Conservation (phyloP, 1,140 invertebrate genomes). For the Littorina saxatilis region DNA sequence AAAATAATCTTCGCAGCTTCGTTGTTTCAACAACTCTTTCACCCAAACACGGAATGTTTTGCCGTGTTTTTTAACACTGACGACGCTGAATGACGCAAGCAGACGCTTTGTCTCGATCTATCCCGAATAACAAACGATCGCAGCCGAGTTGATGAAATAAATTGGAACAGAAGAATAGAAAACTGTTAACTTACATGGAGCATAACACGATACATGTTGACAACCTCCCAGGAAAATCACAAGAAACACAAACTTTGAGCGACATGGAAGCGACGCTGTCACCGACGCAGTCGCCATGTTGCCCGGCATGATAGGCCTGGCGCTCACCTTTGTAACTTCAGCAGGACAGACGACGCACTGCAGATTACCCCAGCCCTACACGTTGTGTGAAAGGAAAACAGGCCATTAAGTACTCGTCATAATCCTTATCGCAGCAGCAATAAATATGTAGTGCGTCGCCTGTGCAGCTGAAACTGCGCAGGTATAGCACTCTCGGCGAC, state of each 20-base stretch:
- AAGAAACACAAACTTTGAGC: background rate
- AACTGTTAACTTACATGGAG: background rate
- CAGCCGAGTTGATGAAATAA: background rate
- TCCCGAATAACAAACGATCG: background rate
- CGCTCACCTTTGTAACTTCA: too few species aligned
- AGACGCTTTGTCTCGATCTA: background rate
- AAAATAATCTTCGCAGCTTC: too few species aligned
- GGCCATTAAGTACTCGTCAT: too few species aligned
- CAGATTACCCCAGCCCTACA: too few species aligned
- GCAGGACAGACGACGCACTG: too few species aligned
- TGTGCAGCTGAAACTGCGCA: too few species aligned
- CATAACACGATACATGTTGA: background rate
- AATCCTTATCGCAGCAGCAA: too few species aligned
- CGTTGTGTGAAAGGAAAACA: too few species aligned
- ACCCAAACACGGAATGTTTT: background rate
- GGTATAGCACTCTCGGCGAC: background rate
- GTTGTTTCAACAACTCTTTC: too few species aligned
- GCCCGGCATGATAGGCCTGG: background rate
- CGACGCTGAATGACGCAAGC: background rate
- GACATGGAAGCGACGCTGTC: background rate
- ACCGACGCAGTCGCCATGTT: background rate
- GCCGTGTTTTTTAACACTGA: too few species aligned
- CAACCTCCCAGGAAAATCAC: background rate
- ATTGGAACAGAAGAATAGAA: background rate
- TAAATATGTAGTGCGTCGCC: too few species aligned